Conservation (phyloP, 2,113 vertebrate genomes). For the Calypte anna region DNA sequence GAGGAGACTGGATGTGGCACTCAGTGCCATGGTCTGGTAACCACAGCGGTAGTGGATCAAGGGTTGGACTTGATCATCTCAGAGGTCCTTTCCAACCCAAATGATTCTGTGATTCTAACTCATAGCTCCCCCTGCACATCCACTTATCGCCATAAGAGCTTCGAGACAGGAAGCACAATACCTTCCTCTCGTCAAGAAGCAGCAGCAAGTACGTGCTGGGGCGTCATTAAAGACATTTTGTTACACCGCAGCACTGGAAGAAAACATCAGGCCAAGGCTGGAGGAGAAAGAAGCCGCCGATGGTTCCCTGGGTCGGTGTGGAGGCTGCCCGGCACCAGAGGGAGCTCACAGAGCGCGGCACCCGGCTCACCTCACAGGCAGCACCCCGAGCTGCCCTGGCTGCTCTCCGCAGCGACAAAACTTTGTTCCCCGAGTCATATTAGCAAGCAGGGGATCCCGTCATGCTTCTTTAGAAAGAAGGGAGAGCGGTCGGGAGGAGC, state of each 20-base stretch:
- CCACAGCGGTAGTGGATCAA: no score
- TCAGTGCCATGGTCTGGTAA: no score
- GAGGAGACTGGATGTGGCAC: no score
- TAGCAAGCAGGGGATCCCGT: neutral
- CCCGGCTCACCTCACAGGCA: accelerated
- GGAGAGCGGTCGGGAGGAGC: neutral
- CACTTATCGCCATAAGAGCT: accelerated
- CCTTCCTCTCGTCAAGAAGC: accelerated
- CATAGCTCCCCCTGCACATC: neutral
- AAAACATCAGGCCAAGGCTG: neutral
- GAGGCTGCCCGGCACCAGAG: neutral
- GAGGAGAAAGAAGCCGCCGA: neutral
- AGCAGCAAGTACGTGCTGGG: neutral
- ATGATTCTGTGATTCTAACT: neutral
- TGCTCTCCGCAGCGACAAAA: neutral
- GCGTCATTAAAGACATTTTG: accelerated
- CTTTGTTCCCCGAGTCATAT: accelerated
- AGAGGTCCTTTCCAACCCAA: no score
- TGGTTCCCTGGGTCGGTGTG: accelerated
- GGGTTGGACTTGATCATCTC: no score
- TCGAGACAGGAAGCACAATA: accelerated
- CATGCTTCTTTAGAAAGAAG: neutral
- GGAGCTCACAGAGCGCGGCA: neutral
- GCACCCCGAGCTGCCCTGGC: neutral
- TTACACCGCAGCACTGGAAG: neutral